Percentiles rank a stretch among this genome's conserved stretches.
These are phyloP conservation scores for Campylorhamphus procurvoides DNA, from an alignment of 2,113 vertebrate genomes.

Conservation along the genomic window DNA sequence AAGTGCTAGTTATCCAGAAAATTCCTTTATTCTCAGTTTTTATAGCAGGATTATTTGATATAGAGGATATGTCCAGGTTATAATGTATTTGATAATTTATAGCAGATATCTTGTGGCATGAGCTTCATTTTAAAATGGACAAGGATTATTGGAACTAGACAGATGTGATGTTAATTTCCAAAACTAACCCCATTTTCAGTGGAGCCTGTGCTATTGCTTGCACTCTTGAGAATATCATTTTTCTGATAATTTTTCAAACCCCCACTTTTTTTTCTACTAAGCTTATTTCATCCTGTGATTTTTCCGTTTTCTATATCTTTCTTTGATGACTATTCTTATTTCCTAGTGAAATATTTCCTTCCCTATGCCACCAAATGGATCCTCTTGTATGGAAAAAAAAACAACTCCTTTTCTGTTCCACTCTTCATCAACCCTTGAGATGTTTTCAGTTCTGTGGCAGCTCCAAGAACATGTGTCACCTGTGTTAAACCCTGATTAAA, in stretches of 20 bases:
- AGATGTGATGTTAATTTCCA: constrained; percentile 54
- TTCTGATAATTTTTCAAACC: constrained; percentile 48
- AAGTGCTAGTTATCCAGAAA: constrained; percentile 64
- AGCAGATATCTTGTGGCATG: background rate
- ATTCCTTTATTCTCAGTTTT: constrained; percentile 66
- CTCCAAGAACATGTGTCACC: background rate
- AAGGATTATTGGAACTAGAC: constrained; percentile 38
- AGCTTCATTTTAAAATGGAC: constrained; percentile 34
- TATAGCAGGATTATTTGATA: constrained; percentile 46
- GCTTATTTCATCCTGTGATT: background rate
- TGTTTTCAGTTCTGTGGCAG: background rate
- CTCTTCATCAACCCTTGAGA: background rate
- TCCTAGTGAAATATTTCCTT: background rate
- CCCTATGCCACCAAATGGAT: background rate
- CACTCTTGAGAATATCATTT: constrained; percentile 41
- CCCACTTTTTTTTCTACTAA: constrained; percentile 8
- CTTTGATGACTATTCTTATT: background rate
- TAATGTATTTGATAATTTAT: constrained; percentile 62
- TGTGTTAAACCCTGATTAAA: background rate
- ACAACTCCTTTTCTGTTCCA: background rate
- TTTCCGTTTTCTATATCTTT: background rate
- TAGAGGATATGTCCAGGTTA: constrained; percentile 34
- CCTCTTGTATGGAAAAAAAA: accelerated
- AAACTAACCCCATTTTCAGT: constrained; percentile 49
- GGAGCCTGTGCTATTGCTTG: background rate